Evolutionary conservation across 2,888 invertebrate genomes (phyloP).

Genomic region (Ptilodon capucinus): DNA sequence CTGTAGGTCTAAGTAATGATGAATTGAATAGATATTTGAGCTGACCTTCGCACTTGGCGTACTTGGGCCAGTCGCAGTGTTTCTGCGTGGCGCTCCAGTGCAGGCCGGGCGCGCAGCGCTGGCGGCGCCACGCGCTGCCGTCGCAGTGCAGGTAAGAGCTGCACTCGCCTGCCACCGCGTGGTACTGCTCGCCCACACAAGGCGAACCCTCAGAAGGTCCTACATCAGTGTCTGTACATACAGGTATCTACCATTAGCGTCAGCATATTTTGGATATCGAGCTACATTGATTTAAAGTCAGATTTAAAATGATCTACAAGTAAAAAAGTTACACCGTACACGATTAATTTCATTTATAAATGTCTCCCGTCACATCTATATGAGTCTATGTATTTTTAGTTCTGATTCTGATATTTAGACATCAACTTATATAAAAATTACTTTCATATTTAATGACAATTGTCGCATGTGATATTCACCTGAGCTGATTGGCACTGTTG

Average conservation of each 20-base stretch:
- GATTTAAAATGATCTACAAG: no score
- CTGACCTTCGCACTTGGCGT: constrained; percentile 85
- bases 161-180: constrained; percentile 86
- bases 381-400: no score
- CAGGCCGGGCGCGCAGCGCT: constrained; percentile 90
- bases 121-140: constrained; percentile 84
- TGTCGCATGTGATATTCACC: constrained; percentile 19
- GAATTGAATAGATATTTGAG: neutral
- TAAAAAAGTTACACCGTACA: no score
- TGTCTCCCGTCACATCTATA: no score
- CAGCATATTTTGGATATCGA: no score
- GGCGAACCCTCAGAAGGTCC: constrained; percentile 46
- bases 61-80: constrained; percentile 91
- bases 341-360: no score
- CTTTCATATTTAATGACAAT: neutral
- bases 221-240: constrained; percentile 16
- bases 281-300: no score
- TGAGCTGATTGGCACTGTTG: constrained; percentile 24
- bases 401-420: neutral
- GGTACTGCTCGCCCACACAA: constrained; percentile 68
- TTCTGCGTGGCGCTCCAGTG: constrained; percentile 88
- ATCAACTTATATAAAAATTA: neutral
- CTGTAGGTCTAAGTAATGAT: neutral
- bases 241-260: neutral
- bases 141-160: constrained; percentile 90